Evolutionary conservation across 2,113 vertebrate species (phyloP).

Genomic region (Serinus canaria): DNA sequence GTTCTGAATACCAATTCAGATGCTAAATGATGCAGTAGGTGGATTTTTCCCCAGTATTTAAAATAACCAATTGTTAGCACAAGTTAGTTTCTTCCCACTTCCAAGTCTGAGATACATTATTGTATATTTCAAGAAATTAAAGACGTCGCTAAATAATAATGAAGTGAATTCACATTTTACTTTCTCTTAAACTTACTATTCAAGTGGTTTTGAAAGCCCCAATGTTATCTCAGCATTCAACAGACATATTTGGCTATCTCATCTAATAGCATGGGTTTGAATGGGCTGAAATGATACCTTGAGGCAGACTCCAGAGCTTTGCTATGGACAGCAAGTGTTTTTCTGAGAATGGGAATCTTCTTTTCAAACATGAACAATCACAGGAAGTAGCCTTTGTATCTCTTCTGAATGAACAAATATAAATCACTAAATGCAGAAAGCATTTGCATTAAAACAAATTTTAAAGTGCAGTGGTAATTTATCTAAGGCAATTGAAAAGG

Average conservation of each 20-base stretch:
- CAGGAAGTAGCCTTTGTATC: not conserved
- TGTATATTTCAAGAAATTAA: not conserved
- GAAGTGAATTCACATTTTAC: not conserved
- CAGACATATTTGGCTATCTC: not conserved
- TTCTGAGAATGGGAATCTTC: not conserved
- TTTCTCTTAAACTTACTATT: not conserved
- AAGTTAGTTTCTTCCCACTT: conserved; percentile 7
- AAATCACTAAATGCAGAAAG: not conserved
- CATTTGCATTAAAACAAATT: not conserved
- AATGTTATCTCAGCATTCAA: not conserved
- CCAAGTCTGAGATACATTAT: not conserved
- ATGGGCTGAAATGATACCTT: not conserved
- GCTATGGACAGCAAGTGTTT: not conserved
- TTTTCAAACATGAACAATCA: not conserved
- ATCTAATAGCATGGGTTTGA: not conserved
- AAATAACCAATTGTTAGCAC: conserved; percentile 23
- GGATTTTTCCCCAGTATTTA: conserved; percentile 1
- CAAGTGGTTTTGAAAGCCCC: not conserved
- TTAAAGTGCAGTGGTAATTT: not conserved
- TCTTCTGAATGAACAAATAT: not conserved
- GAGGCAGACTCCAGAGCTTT: not conserved
- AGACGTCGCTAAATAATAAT: not conserved
- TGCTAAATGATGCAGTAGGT: conserved; percentile 13
- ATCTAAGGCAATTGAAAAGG: not conserved
- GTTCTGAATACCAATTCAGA: conserved; percentile 11